phyloP scores from a whole-genome alignment of 2,797 vertebrate genomes.

The Anguilla obscura region DNA sequence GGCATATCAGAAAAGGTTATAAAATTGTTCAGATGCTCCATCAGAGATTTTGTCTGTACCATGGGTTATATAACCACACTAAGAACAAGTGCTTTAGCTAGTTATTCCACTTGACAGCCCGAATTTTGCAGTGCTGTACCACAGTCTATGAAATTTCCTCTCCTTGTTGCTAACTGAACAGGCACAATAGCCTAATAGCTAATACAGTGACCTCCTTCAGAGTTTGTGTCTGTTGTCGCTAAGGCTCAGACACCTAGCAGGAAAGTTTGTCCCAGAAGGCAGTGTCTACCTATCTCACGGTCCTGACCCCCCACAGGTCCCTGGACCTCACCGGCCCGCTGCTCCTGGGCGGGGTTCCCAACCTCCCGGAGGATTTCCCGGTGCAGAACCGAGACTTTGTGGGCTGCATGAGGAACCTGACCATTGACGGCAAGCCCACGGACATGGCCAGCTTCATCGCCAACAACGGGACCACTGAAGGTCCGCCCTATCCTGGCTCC shows the following conservation, averaged over 20 bases:
- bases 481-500: conserved; percentile 57
- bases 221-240: background rate
- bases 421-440: conserved; percentile 82
- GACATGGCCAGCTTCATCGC: conserved; percentile 96
- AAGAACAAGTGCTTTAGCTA: background rate
- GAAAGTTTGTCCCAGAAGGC: background rate
- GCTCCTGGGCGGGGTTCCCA: conserved; percentile 91
- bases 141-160: background rate
- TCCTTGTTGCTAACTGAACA: background rate
- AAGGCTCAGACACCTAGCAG: background rate
- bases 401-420: conserved; percentile 95
- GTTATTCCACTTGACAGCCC: too few relatives aligned
- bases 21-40: too few relatives aligned
- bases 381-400: conserved; percentile 91
- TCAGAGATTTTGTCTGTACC: too few relatives aligned
- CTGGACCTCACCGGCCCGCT: conserved; percentile 94
- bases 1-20: too few relatives aligned
- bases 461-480: conserved; percentile 92
- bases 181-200: background rate
- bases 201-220: background rate
- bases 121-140: background rate
- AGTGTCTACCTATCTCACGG: background rate
- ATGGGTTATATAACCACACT: background rate
- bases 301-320: conserved; percentile 73
- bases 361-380: conserved; percentile 94